phyloP scores from a whole-genome alignment of 2,888 invertebrate species.

The Meteorus colon region DNA sequence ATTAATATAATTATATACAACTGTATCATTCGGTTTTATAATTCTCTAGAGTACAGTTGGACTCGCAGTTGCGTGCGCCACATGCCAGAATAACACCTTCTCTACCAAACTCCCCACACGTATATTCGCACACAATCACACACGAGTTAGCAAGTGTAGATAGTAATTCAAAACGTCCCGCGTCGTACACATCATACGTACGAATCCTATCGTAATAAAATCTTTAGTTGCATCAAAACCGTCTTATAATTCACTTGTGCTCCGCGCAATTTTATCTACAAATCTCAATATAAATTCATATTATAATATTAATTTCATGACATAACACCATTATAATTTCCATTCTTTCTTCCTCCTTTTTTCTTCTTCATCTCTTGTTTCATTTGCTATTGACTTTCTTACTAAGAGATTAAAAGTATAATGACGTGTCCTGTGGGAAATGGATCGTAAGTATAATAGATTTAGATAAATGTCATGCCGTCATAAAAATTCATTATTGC shows the following conservation, averaged over 20 bases:
- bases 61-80: not conserved
- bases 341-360: not conserved
- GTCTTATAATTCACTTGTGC: not conserved
- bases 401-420: not conserved
- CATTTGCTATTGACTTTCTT: not conserved
- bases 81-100: not conserved
- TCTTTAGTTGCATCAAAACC: not conserved
- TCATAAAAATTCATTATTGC: no score
- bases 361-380: not conserved
- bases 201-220: not conserved
- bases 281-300: not conserved
- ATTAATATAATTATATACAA: no score
- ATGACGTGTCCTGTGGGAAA: slow-evolving; percentile 53
- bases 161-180: not conserved
- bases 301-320: not conserved
- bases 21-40: no score
- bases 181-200: not conserved
- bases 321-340: not conserved
- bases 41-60: not conserved
- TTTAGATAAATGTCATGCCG: not conserved
- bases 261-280: not conserved
- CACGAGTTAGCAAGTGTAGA: not conserved
- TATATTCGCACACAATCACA: not conserved
- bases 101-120: no score
- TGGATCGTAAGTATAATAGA: slow-evolving; percentile 46